Evolutionary conservation across 2,113 vertebrate genomes (phyloP), one percentile per base, ranked within the genome.

Genomic region (Mandrillus leucophaeus): DNA sequence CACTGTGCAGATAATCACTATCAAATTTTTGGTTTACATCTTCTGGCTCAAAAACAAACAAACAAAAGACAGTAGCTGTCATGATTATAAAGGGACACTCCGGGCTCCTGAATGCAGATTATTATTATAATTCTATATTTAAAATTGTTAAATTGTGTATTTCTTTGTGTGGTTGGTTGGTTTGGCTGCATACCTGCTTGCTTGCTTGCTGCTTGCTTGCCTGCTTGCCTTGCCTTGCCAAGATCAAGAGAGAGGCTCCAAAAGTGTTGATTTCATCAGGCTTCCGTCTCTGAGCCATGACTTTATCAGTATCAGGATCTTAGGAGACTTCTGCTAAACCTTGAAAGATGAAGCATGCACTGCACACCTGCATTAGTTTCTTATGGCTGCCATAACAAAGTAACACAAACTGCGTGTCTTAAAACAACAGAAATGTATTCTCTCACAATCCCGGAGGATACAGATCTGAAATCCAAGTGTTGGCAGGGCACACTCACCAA

Each of bases 291-390:
- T 20, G 14, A 55, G 25, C 84, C 30, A 0, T 27, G 40, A 25
- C 38, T 8, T 30, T 32, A 10, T 64, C 83, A 75, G 38, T 2
- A 6, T 48, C 35, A 25, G 52, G 9, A 22, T 10, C 35, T n/a
- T n/a, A 8, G 38, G 48, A 40, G 40, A 52, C 81, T 57, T 30
- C 32, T 20, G 8, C 20, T n/a, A 75, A 27, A 32, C 48, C 20
- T 5, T 30, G 11, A 2, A 55, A 3, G 17, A 27, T 5, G 11
- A 66, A 57, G 25, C 3, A 22, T 10, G 23, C 20, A 2, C 3
- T 30, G 23, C 20, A 4, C 73, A 55, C 55, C 79, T 8, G 32
- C 5, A 8, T 27, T 16, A 6, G 68, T n/a, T 75, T 38, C 38
- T 20, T 18, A 38, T 43, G 43, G 32, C 43, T 45, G n/a, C 38